Base-by-base conservation (phyloP, 2,888 invertebrate genomes). In the Drosophila siamana region DNA sequence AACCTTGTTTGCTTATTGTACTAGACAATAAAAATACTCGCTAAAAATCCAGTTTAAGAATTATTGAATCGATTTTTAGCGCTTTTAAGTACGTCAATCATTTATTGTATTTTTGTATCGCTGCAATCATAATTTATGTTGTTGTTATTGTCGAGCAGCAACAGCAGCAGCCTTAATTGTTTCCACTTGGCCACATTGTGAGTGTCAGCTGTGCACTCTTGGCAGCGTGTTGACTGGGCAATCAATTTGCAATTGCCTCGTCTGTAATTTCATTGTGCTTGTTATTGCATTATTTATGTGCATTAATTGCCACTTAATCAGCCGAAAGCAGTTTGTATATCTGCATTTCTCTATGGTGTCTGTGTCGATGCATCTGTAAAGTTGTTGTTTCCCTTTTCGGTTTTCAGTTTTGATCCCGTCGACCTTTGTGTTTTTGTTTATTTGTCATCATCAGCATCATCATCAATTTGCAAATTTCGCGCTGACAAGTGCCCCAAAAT, bases 271-370 rank as follows among this genome's bases (percentile, higher is more conserved):
- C 57, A 63, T 51, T 68, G 48, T 52, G 73, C 65, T 55, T 62
- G 65, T 67, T 66, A 50, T 74, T 78, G 70, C 74, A 74, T 77
- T 74, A 77, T 74, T 74, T 70, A 77, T 74, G 55, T 46, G 51
- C 63, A 64, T 74, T 77, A 78, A 77, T 78, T 77, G 70, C 64
- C 77, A 78, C 67, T 78, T 77, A 74, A 66, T 74, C 77, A 69
- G 69, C 46, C 41, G 33, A 19, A 19, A 15, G 13, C 26, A 44
- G 48, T 66, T 61, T 62, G 47, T 44, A 22, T 43, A 30, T 59
- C 28, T 51, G 41, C 54, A 41, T 41, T 41, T 40, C 41, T n/a
- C 40, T 22, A 38, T 40, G 9, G 19, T 1, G 9, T 4, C 33
- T 4, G 1, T 7, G 13, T 38, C 28, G 40, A 19, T 30, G 9